Evolutionary conservation across 2,888 invertebrate genomes (phyloP), one percentile per base, ranked within the genome.

Genomic region (Caenorhabditis sp.): DNA sequence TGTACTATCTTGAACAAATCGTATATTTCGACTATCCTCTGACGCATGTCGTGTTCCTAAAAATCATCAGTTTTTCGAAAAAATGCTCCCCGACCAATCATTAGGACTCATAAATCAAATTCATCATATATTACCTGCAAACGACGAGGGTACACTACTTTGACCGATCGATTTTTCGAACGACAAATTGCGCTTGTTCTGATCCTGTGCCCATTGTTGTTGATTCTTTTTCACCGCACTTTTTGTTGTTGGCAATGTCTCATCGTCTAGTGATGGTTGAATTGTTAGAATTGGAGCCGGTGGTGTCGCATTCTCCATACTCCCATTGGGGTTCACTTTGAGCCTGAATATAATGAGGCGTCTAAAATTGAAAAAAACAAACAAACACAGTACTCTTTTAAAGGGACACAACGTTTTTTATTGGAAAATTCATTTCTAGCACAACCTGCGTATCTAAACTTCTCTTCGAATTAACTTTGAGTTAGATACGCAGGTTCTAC

Each of bases 11-110:
- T 63, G 50, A 14, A 57, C 68, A 62, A 82, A 82, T 3, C 81
- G 69, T 12, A 82, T 79, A 51, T 77, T 80, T 31, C 69, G 68
- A 61, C 79, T 80, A 24, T 82, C 81, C 53, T 82, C 80, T 0
- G 81, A 82, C 8, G 75, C 66, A 37, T 80, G 80, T 37, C 81
- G 65, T 4, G 72, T 74, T 4, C 70, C 76, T 66, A 66, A 53
- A 68, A 76, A 3, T 37, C 21, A 4, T 8, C 1, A 37, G 24
- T 3, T 17, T 10, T 27, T 43, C 23, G 12, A 17, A 6, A 8
- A 19, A n/a, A n/a, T 23, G 6, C 10, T 31, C 5, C 4, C 4
- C 31, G 31, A 31, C 31, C 10, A 31, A 10, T 6, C 31, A 31
- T 31, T 31, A 31, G 10, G 31, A 6, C 3, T n/a, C 17, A n/a